A percentile compares a stretch with the other conserved stretches of the same genome.
Evolutionary conservation across 35 echinoderm and acorn worm genomes (phyloP).

Genomic region (Eucidaris tribuloides): DNA sequence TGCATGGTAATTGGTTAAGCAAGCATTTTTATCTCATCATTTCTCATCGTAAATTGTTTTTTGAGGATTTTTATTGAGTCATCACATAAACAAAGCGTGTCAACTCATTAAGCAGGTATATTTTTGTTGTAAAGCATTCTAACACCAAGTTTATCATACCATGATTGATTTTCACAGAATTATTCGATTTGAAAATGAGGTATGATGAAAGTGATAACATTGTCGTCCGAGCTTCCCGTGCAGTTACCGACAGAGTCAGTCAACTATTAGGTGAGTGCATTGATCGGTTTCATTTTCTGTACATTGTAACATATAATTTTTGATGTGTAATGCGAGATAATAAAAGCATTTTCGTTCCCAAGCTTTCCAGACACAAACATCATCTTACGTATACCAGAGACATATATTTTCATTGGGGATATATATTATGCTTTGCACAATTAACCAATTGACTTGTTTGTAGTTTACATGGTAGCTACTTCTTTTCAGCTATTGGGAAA

Average conservation of each 20-base stretch:
- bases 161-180: conserved; percentile 82
- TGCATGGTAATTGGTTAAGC: too few relatives aligned
- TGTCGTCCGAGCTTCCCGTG: conserved; percentile 71
- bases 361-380: too few relatives aligned
- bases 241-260: conserved; percentile 90
- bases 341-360: too few relatives aligned
- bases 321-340: too few relatives aligned
- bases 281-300: too few relatives aligned
- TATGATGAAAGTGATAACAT: conserved; percentile 99
- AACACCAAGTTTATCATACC: not conserved
- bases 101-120: not conserved
- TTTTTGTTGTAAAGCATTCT: not conserved
- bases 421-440: too few relatives aligned
- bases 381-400: too few relatives aligned
- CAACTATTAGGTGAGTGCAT: conserved; percentile 93
- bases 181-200: conserved; percentile 94
- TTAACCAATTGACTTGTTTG: too few relatives aligned
- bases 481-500: not conserved
- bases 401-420: too few relatives aligned
- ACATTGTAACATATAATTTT: too few relatives aligned
- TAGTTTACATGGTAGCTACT: not conserved
- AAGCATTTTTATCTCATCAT: too few relatives aligned
- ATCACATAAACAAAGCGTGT: not conserved
- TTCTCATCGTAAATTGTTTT: too few relatives aligned
- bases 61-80: not conserved